Base-by-base conservation (phyloP, 1,140 invertebrate species). In the Lordiphosa stackelbergi region DNA sequence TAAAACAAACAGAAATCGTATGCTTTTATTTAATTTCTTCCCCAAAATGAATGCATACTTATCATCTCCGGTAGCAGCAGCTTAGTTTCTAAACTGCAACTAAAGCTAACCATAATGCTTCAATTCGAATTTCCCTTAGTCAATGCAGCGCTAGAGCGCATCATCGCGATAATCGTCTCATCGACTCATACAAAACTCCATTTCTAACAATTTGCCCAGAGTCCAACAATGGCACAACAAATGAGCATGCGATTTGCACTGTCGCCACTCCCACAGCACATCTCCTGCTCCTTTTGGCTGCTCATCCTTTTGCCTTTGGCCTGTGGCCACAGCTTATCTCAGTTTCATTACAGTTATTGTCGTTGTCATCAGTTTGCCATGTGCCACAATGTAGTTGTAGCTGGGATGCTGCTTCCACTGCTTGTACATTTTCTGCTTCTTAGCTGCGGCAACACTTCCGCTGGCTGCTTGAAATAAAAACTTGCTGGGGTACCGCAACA, bases 381-480 rank as follows among this genome's bases (percentile, higher is more conserved):
- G 65, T 64, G 63, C 52, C 63, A 66, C 63, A 66, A 61, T 63
- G 65, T 68, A 31, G 28, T 8, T 31, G 28, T 8, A 3, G 28
- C 48, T 53, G 36, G 52, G 58, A 46, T 34, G 53, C 48, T 66
- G 45, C 31, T 40, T 45, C 38, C 41, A 13, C 9, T 48, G n/a
- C 28, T 19, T 19, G 13, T 16, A 42, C 52, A 53, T 57, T 59
- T 66, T 47, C 41, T 41, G 43, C 61, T 64, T 64, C 61, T 64
- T 46, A 57, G 53, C 55, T 57, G 38, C 65, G 55, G 66, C 73
- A 68, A 62, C 73, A 77, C 73, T 78, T 77, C 73, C 73, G 73
- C 43, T 73, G 53, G 73, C 69, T 78, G 73, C 73, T 78, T 78
- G 69, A 78, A 78, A 78, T 78, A 78, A 78, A 75, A 78, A 78